These are phyloP conservation scores for Tholera decimalis DNA, from an alignment of 2,888 invertebrate species.

Conservation along the genomic window DNA sequence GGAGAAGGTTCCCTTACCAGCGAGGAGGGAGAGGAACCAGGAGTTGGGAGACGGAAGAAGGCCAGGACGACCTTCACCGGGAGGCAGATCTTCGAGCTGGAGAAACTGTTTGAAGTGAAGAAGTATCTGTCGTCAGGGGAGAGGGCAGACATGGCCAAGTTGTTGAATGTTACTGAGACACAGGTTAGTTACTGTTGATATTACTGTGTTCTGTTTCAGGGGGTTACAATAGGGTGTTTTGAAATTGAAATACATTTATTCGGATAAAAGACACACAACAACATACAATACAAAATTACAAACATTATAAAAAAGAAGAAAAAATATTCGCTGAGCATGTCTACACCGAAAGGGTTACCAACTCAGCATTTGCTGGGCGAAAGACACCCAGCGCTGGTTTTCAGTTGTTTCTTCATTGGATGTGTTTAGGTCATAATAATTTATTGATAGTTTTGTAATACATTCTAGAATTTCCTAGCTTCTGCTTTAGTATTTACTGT, in stretches of 20 bases:
- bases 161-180: conserved; percentile 98
- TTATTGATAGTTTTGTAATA: too few species aligned
- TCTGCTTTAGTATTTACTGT: too few species aligned
- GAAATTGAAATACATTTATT: not conserved
- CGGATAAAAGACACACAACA: too few species aligned
- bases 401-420: too few species aligned
- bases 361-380: too few species aligned
- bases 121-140: conserved; percentile 99
- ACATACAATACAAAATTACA: too few species aligned
- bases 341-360: too few species aligned
- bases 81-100: conserved; percentile 98
- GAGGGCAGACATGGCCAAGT: conserved; percentile 98
- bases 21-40: conserved; percentile 90
- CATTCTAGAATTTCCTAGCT: too few species aligned
- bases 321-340: too few species aligned
- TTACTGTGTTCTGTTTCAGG: not conserved
- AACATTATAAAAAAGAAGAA: too few species aligned
- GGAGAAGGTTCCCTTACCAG: conserved; percentile 87
- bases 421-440: too few species aligned
- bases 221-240: too few species aligned
- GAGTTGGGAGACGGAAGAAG: conserved; percentile 93
- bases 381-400: not conserved
- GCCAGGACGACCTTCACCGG: conserved; percentile 99
- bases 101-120: conserved; percentile 98
- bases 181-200: conserved; percentile 93